Evolutionary conservation across 1,140 invertebrate genomes (phyloP).

Genomic region (Chelonus insularis): DNA sequence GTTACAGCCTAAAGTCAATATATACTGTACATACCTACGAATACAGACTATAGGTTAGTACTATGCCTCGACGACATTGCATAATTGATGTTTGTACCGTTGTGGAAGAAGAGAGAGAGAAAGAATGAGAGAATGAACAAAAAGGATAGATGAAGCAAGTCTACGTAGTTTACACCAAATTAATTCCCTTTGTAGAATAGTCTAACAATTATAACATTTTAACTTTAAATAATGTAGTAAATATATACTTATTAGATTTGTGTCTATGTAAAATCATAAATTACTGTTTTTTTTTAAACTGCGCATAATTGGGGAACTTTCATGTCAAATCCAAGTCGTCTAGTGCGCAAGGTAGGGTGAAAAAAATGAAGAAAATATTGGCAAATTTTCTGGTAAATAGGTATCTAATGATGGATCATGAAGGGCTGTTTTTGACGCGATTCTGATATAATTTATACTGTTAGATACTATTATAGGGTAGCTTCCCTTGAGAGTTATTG

Average conservation of each 20-base stretch:
- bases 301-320: slow-evolving; percentile 4
- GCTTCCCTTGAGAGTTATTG: slow-evolving; percentile 41
- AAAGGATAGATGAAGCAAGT: background rate
- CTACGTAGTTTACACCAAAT: too few relatives aligned
- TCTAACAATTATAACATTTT: too few relatives aligned
- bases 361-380: slow-evolving; percentile 37
- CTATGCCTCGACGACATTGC: background rate
- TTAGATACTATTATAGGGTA: slow-evolving; percentile 53
- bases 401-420: slow-evolving; percentile 60
- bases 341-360: background rate
- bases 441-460: slow-evolving; percentile 60
- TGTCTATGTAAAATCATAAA: too few relatives aligned
- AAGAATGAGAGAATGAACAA: too few relatives aligned
- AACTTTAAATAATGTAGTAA: too few relatives aligned
- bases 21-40: slow-evolving; percentile 19
- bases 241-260: too few relatives aligned
- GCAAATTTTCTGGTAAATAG: slow-evolving; percentile 57
- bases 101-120: too few relatives aligned
- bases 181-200: too few relatives aligned
- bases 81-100: background rate
- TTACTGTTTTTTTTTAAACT: too few relatives aligned
- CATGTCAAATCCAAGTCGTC: slow-evolving; percentile 1
- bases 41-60: slow-evolving; percentile 9
- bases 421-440: slow-evolving; percentile 55
- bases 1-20: slow-evolving; percentile 25